Base-by-base conservation (phyloP, 1,140 invertebrate species). In the Pogonus chalceus region DNA sequence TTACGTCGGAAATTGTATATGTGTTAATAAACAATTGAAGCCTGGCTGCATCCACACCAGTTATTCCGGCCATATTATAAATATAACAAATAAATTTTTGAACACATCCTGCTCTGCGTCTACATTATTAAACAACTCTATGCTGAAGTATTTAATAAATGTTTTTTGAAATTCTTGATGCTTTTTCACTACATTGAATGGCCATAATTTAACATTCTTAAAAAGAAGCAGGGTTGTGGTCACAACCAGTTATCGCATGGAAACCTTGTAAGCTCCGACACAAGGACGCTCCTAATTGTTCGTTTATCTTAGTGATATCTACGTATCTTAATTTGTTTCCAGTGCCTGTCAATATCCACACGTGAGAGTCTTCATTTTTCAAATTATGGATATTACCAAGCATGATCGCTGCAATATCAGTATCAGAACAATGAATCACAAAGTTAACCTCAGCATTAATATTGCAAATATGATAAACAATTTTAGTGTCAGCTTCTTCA, bases 241-340 rank as follows among this genome's bases (percentile, higher is more conserved):
- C 70, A 58, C 71, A 72, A 21, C 70, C 68, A 14, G 67, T 72
- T 0, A 72, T 55, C 9, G 69, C 68, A 59, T 71, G 70, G 39
- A 71, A 66, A 39, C 58, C 65, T 53, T 62, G 63, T 35, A 71
- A 60, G 18, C 50, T 55, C 56, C 31, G 26, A 55, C 60, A 65
- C 20, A 68, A 21, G 31, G 46, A 43, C 35, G 31, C 2, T 35
- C 66, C 64, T 23, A 70, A 61, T 7, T 57, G 14, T 51, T 53
- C 47, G 54, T 68, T 60, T 9, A 71, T 20, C 50, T 60, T 54
- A 4, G 37, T 61, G 2, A 67, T 3, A 53, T 65, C 48, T 24
- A 68, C 54, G 49, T 57, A 60, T 57, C 60, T 52, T 54, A 55
- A 35, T 1, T 55, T 51, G 43, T 68, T 66, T 35, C 60, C 62